Evolutionary conservation across 2,797 vertebrate genomes (phyloP).

Genomic region (Poecilia wingei): DNA sequence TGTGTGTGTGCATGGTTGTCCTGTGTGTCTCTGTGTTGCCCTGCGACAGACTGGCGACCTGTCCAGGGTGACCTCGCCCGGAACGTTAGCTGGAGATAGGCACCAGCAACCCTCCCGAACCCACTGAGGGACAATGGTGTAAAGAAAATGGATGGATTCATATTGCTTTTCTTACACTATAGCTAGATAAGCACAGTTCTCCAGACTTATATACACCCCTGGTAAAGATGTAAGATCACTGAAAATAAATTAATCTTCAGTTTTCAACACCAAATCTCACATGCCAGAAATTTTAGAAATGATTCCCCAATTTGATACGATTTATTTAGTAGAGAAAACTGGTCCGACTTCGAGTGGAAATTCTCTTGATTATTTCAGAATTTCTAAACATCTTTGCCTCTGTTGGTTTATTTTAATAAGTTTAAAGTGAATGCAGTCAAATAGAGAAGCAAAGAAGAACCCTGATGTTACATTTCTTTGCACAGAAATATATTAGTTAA

Average conservation of each 20-base stretch:
- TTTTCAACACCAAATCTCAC: background rate
- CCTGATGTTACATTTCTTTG: background rate
- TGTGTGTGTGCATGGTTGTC: no score
- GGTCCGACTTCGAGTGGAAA: conserved; percentile 8
- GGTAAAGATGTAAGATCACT: background rate
- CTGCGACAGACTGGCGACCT: no score
- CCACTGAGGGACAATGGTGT: no score
- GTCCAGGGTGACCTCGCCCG: no score
- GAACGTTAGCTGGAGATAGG: no score
- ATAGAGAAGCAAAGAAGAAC: background rate
- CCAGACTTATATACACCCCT: background rate
- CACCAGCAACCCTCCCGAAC: no score
- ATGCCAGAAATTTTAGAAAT: background rate
- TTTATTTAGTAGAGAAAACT: conserved; percentile 6
- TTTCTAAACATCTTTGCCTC: conserved; percentile 22
- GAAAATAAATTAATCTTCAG: background rate
- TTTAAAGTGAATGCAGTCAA: conserved; percentile 13
- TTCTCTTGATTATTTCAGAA: conserved; percentile 28
- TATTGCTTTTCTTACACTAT: background rate
- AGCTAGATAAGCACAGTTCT: background rate
- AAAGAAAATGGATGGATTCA: background rate
- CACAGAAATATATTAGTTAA: background rate
- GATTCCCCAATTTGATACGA: background rate
- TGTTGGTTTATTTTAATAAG: conserved; percentile 14
- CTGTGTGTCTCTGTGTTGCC: no score